Evolutionary conservation across 2,113 vertebrate genomes (phyloP), one percentile per base, ranked within the genome.

Genomic region (Melanerpes formicivorus): DNA sequence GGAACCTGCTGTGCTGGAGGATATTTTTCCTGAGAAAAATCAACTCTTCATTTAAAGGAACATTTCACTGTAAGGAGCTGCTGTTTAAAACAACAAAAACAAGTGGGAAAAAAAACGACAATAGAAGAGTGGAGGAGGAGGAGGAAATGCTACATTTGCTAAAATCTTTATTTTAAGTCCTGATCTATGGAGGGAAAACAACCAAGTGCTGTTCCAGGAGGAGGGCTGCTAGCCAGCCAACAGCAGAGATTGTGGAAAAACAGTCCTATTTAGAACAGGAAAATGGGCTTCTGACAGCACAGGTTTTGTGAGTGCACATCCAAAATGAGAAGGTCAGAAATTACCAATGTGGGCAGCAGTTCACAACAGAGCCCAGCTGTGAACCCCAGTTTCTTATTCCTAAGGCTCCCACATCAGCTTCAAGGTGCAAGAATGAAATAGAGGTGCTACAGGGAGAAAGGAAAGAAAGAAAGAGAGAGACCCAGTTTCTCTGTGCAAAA

Each of bases 101-200:
- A 27, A 73, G 22, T 21, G 22, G 7, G 18, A 4, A 48, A 52
- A 52, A 22, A 52, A 52, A 25, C 22, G 72, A 71, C 63, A 91
- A 88, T 25, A 27, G 72, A 60, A 54, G n/a, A 48, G 67, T 32
- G 71, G 90, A 79, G 50, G 50, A 52, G 80, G 88, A 90, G 80
- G 55, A 63, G 34, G 75, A 86, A 84, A 88, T 27, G 25, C 80
- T 50, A 37, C 46, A 62, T 79, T 79, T 85, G 80, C 73, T 72
- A 52, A 30, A 79, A 81, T 77, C 78, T 82, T 75, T 78, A 52
- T 80, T 85, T 82, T 75, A 83, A 56, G 48, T 82, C 34, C 77
- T 58, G 29, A 18, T 78, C 54, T 63, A 1, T 5, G 42, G 40
- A 40, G 46, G 46, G 84, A 86, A 85, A 82, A 75, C 21, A 70